phyloP scores from a whole-genome alignment of 2,888 invertebrate species.

The Nezara viridula region DNA sequence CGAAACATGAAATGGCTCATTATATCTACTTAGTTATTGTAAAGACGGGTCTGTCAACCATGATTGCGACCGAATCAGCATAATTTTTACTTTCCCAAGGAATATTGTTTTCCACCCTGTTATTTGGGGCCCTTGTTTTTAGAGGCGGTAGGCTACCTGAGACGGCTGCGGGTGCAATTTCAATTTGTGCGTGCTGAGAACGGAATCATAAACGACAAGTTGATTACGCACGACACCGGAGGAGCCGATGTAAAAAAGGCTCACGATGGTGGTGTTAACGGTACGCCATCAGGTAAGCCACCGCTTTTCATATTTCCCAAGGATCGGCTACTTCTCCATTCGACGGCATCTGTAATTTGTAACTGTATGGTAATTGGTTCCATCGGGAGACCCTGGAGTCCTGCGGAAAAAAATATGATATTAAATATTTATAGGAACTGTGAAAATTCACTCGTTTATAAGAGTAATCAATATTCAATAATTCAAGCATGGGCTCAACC shows the following conservation, averaged over 20 bases:
- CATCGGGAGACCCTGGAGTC: not conserved
- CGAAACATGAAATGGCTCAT: not conserved
- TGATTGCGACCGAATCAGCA: constrained; percentile 22
- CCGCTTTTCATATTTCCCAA: not conserved
- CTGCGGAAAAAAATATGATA: not conserved
- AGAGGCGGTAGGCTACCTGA: constrained; percentile 8
- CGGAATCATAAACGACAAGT: constrained; percentile 30
- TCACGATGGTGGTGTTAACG: not conserved
- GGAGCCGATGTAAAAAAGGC: not conserved
- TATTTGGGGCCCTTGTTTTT: constrained; percentile 2
- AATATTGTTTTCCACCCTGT: constrained; percentile 13
- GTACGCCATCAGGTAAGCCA: constrained; percentile 8
- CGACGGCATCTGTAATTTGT: constrained; percentile 30
- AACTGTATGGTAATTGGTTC: not conserved
- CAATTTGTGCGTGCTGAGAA: constrained; percentile 41
- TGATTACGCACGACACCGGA: not conserved
- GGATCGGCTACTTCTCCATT: not conserved
- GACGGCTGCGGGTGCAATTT: not conserved
- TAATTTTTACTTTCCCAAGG: constrained; percentile 49
- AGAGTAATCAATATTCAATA: not conserved
- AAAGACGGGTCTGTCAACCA: constrained; percentile 11
- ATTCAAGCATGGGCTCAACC: not conserved
- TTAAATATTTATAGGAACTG: constrained; percentile 25
- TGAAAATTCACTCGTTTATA: not conserved
- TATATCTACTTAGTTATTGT: constrained; percentile 21